Base-by-base conservation (phyloP, 2,888 invertebrate genomes). In the Trissonchulus sp. region DNA sequence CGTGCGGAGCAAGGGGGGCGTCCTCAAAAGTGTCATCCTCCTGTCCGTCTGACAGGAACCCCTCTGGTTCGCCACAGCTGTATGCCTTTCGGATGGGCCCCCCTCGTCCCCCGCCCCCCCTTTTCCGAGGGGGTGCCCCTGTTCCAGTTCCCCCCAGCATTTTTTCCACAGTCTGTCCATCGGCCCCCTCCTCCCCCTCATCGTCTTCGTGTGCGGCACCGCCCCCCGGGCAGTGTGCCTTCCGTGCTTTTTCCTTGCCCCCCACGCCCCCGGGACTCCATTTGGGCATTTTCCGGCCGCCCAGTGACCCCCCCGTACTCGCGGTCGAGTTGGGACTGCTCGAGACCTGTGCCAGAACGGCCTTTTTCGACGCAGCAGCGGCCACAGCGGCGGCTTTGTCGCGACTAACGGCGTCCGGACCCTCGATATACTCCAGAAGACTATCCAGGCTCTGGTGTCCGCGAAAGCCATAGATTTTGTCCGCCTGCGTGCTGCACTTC, bases 381-480 rank as follows among this genome's bases (percentile, higher is more conserved):
- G 8, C 48, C 8, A 8, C 48, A 23, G 48, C 8, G 8, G 48
- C 8, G 48, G 48, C 8, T 23, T 15, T 23, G 8, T 8, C 23
- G 48, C 23, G 8, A 8, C 48, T 23, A 8, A 48, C 48, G n/a
- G 31, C 37, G 34, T 34, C 37, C n/a, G 35, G 34, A 18, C 71
- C 71, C 37, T 69, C 71, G n/a, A 69, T 69, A 34, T 69, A 69
- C 37, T 69, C 71, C n/a, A 69, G 71, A 15, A 69, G 37, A 69
- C 71, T 69, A n/a, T 69, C 71, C 71, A 69, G 37, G 71, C 71
- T 69, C 37, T 69, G 71, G 36, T 69, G 71, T 35, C 71, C 71
- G n/a, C 71, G 71, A 34, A 69, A 69, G 34, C 71, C 71, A n/a
- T 69, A 35, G 37, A 69, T 34, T 37, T 69, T 69, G n/a, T 69